Evolutionary conservation across 2,797 vertebrate genomes (phyloP).

Genomic region (Borostomias antarcticus): DNA sequence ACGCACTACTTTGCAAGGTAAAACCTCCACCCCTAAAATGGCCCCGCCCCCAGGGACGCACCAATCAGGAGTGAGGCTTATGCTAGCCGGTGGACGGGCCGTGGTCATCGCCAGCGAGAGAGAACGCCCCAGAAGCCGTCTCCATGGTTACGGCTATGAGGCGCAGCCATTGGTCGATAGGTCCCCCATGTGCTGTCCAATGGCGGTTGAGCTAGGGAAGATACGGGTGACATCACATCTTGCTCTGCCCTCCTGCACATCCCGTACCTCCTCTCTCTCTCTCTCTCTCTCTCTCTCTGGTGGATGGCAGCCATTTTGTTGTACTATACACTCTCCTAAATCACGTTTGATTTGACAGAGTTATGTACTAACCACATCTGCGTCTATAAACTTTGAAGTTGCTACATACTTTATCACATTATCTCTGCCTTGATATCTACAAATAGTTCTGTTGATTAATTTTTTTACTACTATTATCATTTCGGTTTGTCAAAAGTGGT

Average conservation of each 20-base stretch:
- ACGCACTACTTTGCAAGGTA: background rate
- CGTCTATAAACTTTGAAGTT: conserved; percentile 77
- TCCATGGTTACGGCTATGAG: conserved; percentile 61
- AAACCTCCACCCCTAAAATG: background rate
- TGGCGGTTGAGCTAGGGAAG: conserved; percentile 56
- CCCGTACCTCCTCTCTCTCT: conserved; percentile 29
- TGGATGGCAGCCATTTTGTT: conserved; percentile 80
- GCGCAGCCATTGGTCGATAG: conserved; percentile 65
- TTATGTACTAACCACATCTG: conserved; percentile 86
- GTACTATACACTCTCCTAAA: conserved; percentile 80
- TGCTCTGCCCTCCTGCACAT: conserved; percentile 1
- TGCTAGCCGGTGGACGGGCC: conserved; percentile 85
- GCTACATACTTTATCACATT: conserved; percentile 83
- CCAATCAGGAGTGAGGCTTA: conserved; percentile 52
- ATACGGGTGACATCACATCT: conserved; percentile 13
- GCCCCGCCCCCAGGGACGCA: background rate
- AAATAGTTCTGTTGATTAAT: conserved; percentile 9
- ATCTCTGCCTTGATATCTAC: conserved; percentile 78
- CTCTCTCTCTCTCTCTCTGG: conserved; percentile 62
- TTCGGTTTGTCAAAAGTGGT: conserved; percentile 73
- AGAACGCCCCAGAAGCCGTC: conserved; percentile 67
- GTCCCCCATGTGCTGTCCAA: conserved; percentile 60
- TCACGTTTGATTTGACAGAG: conserved; percentile 81
- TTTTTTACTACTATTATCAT: conserved; percentile 22
- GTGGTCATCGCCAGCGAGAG: conserved; percentile 81